A percentile compares a stretch with the other conserved stretches of the same genome.
Conservation (phyloP, 2,113 vertebrate species). For the Pseudolaguvia tuberculata region DNA sequence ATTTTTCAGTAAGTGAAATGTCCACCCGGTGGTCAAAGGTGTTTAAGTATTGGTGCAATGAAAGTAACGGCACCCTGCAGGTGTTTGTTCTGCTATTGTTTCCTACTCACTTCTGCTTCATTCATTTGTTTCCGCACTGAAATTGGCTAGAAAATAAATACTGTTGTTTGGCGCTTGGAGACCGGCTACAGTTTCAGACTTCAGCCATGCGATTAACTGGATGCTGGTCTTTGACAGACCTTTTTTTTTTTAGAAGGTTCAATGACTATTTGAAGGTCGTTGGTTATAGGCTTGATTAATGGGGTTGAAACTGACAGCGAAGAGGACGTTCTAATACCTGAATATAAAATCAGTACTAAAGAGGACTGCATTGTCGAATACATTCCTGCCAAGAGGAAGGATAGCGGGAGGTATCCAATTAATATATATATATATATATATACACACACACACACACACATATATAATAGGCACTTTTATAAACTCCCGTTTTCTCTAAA, state of each 20-base stretch:
- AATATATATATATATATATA: too few species aligned
- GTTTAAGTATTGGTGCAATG: background rate
- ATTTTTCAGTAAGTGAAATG: background rate
- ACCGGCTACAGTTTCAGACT: background rate
- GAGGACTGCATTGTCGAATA: background rate
- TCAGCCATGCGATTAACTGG: background rate
- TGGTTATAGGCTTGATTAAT: background rate
- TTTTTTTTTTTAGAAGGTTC: background rate
- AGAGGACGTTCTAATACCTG: background rate
- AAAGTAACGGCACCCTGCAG: background rate
- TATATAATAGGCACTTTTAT: too few species aligned
- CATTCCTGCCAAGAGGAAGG: background rate
- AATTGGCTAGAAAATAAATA: background rate
- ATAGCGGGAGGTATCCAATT: background rate
- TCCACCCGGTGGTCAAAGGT: background rate
- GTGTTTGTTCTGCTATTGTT: background rate
- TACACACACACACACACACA: too few species aligned
- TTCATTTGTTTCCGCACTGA: background rate
- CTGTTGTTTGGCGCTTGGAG: background rate
- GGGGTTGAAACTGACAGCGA: conserved; percentile 1
- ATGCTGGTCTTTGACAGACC: background rate
- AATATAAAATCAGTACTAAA: background rate
- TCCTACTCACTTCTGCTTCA: background rate
- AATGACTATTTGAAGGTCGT: background rate
- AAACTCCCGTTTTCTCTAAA: too few species aligned